Conservation (phyloP, 1,140 invertebrate species). For the Drosophila pandora region DNA sequence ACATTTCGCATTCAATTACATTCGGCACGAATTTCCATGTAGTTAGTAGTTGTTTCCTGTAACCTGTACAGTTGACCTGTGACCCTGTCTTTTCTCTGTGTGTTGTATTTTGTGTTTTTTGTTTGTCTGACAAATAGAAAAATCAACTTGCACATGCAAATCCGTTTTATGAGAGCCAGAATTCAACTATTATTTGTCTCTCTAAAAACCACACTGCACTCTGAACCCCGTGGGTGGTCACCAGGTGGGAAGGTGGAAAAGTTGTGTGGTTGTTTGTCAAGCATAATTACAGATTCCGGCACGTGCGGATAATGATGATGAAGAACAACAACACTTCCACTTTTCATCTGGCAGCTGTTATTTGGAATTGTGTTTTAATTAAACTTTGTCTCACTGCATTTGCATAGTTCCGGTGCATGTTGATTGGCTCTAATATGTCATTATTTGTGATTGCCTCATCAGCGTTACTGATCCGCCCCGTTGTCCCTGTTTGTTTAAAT, state of each 20-base stretch:
- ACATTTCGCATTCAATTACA: slow-evolving; percentile 60
- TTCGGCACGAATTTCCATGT: slow-evolving; percentile 50
- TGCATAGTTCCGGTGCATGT: slow-evolving; percentile 13
- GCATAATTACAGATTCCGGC: slow-evolving; percentile 2
- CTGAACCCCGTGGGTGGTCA: not conserved
- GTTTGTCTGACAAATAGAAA: slow-evolving; percentile 8
- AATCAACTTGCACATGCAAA: slow-evolving; percentile 25
- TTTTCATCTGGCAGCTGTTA: not conserved
- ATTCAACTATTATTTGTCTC: not conserved
- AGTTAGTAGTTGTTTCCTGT: slow-evolving; percentile 20
- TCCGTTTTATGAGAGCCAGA: slow-evolving; percentile 1
- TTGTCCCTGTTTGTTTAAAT: slow-evolving; percentile 5
- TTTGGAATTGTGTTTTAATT: slow-evolving; percentile 11
- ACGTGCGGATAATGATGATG: slow-evolving; percentile 5
- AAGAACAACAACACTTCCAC: not conserved
- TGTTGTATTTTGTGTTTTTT: not conserved
- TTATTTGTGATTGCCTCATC: slow-evolving; percentile 25
- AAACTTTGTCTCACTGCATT: slow-evolving; percentile 14
- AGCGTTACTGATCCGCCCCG: slow-evolving; percentile 6
- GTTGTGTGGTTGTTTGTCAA: slow-evolving; percentile 7
- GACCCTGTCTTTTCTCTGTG: slow-evolving; percentile 11
- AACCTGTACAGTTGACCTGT: not conserved
- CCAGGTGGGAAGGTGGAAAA: not conserved
- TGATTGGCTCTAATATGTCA: slow-evolving; percentile 15
- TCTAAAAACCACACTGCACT: not conserved